Evolutionary conservation across 2,888 invertebrate species (phyloP), one percentile per base, ranked within the genome.

Genomic region (Pollenia angustigena): DNA sequence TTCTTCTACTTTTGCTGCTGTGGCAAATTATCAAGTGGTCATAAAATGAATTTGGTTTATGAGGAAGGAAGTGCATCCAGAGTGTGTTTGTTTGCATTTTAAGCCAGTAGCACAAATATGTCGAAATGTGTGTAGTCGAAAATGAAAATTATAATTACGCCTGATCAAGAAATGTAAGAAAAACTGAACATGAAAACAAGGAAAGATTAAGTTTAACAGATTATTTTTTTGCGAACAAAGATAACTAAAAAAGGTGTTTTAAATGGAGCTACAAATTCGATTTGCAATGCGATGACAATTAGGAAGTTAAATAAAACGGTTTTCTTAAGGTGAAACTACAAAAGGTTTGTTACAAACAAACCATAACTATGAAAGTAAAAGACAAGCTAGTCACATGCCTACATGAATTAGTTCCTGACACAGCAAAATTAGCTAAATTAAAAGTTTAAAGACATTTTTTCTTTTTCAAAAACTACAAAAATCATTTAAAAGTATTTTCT

Each of bases 71-170:
- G 71, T 71, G 80, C 58, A 50, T 32, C 56, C 10, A 48, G 14
- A 32, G 56, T 78, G 60, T 62, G 2, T 71, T 32, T 18, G 58
- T 60, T 44, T 54, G 71, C 16, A 68, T 84, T 84, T 79, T 74
- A 74, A 84, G 84, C 84, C 84, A 84, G 72, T 83, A 80, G 86
- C 85, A 79, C 78, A 83, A 80, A 83, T 82, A 64, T 66, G 48
- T 81, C 68, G 23, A 68, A 74, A 75, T 79, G 68, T 79, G 66
- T 79, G 66, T 68, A 60, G 46, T 79, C 52, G 16, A 62, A 79
- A 66, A 44, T 58, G 42, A 60, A 60, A 84, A 74, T 84, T 79
- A 68, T 79, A 84, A 79, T 84, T 79, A 60, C 46, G 18, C 11
- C 23, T 52, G 18, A 16, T 16, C 11, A 40, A 68, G 44, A 32